A percentile compares a stretch with the other conserved stretches of the same genome.
Conservation (phyloP, 1,140 invertebrate species). For the Atta colombica region DNA sequence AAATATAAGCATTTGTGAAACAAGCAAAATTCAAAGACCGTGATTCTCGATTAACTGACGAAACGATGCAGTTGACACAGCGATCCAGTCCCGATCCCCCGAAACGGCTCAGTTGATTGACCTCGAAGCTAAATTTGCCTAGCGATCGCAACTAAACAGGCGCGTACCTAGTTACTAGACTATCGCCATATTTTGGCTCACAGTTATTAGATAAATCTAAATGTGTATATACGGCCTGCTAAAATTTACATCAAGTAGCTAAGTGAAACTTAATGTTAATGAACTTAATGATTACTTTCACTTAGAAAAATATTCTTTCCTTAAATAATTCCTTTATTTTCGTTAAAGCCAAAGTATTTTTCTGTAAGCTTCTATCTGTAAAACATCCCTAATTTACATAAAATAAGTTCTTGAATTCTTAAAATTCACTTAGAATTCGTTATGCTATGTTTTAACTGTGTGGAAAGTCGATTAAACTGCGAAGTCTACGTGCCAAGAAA, state of each 20-base stretch:
- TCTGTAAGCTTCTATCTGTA: background rate
- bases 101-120: conserved; percentile 56
- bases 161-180: conserved; percentile 41
- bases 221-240: background rate
- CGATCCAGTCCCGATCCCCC: conserved; percentile 20
- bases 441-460: conserved; percentile 2
- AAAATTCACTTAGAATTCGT: conserved; percentile 13
- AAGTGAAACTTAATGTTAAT: background rate
- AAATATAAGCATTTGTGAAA: background rate
- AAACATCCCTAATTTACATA: conserved; percentile 13
- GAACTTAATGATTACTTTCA: background rate
- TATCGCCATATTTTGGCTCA: conserved; percentile 47
- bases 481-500: conserved; percentile 47
- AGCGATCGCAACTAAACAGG: conserved; percentile 52
- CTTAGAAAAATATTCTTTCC: background rate
- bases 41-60: conserved; percentile 15
- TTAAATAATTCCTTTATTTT: background rate
- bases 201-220: conserved; percentile 19
- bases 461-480: conserved; percentile 37
- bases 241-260: conserved; percentile 1
- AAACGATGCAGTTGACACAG: conserved; percentile 38
- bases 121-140: conserved; percentile 56
- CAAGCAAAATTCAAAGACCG: background rate
- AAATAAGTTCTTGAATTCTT: conserved; percentile 12
- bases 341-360: background rate